Evolutionary conservation across 1,140 invertebrate species (phyloP).

Genomic region (Temnothorax curvispinosus): DNA sequence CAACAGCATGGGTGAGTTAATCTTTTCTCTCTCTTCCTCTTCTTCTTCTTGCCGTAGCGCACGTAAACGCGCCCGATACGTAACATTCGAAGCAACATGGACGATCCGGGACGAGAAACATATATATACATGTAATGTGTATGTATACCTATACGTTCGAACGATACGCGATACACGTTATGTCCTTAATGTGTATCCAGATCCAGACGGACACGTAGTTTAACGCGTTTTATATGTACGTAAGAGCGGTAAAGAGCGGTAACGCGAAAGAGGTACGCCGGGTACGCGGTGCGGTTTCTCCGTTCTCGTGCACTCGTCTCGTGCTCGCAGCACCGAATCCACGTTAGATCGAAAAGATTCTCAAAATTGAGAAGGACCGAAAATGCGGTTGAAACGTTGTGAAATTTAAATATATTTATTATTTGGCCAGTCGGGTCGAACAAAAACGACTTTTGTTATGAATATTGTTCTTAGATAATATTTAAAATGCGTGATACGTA

Average conservation of each 20-base stretch:
- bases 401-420: no score
- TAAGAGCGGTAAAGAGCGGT: not conserved
- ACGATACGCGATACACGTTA: constrained; percentile 47
- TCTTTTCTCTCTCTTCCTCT: constrained; percentile 22
- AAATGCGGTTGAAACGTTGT: no score
- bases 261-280: not conserved
- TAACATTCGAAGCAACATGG: constrained; percentile 24
- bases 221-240: not conserved
- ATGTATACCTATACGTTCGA: not conserved
- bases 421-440: no score
- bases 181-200: constrained; percentile 26
- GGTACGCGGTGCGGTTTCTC: not conserved
- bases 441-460: no score
- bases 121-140: not conserved
- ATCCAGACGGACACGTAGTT: not conserved
- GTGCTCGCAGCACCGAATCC: no score
- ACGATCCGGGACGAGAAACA: constrained; percentile 3
- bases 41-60: not conserved
- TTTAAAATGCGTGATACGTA: not conserved
- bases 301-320: not conserved
- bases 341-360: not conserved
- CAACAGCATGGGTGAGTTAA: constrained; percentile 52
- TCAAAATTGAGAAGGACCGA: no score
- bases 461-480: not conserved
- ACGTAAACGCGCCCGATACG: constrained; percentile 26